Percentiles rank a stretch among this genome's conserved stretches.
These are phyloP conservation scores for Phoenoteleia sp. DNA, from an alignment of 2,888 invertebrate genomes.

Conservation along the genomic window DNA sequence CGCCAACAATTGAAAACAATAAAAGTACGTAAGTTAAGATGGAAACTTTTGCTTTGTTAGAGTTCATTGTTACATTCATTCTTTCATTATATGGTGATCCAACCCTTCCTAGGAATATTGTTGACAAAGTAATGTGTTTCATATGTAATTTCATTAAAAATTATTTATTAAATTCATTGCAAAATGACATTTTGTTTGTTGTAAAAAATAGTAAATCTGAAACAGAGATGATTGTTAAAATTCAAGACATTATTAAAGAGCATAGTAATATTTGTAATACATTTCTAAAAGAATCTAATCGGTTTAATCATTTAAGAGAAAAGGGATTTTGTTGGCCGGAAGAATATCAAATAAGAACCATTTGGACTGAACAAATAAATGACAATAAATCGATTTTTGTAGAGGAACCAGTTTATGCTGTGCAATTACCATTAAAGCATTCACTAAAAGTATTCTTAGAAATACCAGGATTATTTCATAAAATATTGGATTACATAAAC, in stretches of 20 bases:
- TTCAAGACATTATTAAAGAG: conserved; percentile 27
- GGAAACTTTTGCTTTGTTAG: conserved; percentile 9
- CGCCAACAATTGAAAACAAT: neutral
- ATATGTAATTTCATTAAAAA: conserved; percentile 38
- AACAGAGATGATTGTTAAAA: conserved; percentile 38
- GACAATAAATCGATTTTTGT: conserved; percentile 21
- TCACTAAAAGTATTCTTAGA: conserved; percentile 68
- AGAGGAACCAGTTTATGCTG: conserved; percentile 42
- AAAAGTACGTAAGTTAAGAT: neutral
- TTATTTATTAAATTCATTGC: conserved; percentile 35
- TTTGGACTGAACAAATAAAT: conserved; percentile 12
- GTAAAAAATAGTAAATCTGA: conserved; percentile 35
- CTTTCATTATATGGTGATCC: conserved; percentile 61
- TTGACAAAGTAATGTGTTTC: conserved; percentile 50
- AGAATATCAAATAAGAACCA: conserved; percentile 22
- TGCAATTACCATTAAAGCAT: conserved; percentile 26
- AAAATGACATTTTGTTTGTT: conserved; percentile 51
- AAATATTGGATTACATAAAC: conserved; percentile 63
- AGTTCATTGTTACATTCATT: conserved; percentile 57
- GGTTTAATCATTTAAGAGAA: conserved; percentile 16
- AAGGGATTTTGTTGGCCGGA: conserved; percentile 23
- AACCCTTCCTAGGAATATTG: conserved; percentile 50
- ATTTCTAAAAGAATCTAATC: conserved; percentile 39
- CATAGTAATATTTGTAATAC: conserved; percentile 45
- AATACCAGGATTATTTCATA: conserved; percentile 65